phyloP scores from a whole-genome alignment of 2,888 invertebrate species.

The Ochlodes sylvanus region DNA sequence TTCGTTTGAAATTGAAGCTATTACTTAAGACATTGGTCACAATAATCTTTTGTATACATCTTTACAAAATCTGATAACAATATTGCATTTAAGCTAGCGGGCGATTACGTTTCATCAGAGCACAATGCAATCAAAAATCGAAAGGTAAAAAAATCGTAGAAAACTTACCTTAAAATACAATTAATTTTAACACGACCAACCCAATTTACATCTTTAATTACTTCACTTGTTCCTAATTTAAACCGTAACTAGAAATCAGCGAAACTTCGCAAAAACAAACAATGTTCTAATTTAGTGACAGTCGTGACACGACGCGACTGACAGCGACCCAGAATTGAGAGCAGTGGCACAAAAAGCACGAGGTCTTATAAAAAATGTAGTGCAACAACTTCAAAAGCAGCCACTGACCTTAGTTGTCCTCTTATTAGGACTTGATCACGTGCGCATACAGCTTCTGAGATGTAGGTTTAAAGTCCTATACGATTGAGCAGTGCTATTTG shows the following conservation, averaged over 20 bases:
- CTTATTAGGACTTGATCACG: background rate
- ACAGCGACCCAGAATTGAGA: background rate
- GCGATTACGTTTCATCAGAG: no score
- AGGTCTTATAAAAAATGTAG: conserved; percentile 2
- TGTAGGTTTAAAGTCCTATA: no score
- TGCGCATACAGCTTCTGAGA: background rate
- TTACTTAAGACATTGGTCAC: background rate
- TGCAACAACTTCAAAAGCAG: conserved; percentile 2
- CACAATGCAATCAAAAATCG: no score
- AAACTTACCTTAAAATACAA: no score
- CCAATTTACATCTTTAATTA: background rate
- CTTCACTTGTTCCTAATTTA: background rate
- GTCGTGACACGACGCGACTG: background rate
- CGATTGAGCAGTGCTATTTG: no score
- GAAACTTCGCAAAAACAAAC: background rate
- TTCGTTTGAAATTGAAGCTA: background rate
- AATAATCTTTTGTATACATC: conserved; percentile 1
- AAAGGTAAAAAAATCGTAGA: no score
- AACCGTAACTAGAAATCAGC: background rate
- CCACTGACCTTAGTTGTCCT: background rate
- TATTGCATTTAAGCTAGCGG: no score
- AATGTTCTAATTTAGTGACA: background rate
- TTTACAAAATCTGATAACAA: background rate
- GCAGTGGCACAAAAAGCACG: conserved; percentile 3
- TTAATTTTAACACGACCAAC: no score